Evolutionary conservation across 2,797 vertebrate genomes (phyloP).

Genomic region (Molossus alvarezi): DNA sequence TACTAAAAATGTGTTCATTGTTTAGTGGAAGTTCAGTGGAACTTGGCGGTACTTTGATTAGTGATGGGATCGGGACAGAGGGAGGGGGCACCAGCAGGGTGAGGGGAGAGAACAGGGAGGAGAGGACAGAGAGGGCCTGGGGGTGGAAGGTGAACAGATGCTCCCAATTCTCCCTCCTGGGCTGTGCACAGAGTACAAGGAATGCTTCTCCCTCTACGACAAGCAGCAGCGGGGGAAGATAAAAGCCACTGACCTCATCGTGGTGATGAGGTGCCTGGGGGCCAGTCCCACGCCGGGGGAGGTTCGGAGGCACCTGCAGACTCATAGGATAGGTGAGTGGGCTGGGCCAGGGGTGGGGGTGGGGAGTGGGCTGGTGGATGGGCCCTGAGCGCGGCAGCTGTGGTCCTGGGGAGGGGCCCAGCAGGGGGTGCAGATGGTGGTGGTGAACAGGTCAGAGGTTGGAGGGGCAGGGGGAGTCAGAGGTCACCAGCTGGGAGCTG

Average conservation of each 20-base stretch:
- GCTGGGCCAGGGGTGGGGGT: rapidly evolving
- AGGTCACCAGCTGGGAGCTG: not conserved
- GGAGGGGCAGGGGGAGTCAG: not conserved
- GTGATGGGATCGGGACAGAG: too few species aligned
- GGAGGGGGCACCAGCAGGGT: not conserved
- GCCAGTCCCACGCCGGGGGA: constrained; percentile 94
- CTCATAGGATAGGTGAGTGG: constrained; percentile 94
- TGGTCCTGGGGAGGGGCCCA: not conserved
- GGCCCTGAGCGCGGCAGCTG: not conserved
- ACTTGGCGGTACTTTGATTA: not conserved
- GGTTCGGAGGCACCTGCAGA: constrained; percentile 94
- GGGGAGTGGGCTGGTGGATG: rapidly evolving
- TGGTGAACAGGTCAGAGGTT: not conserved
- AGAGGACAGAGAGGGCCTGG: rapidly evolving
- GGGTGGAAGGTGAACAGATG: rapidly evolving
- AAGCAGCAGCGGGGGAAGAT: constrained; percentile 97
- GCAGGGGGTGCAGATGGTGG: not conserved
- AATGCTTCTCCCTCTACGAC: constrained; percentile 98
- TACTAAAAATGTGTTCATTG: not conserved
- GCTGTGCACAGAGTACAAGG: constrained; percentile 95
- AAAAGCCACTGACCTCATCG: constrained; percentile 93
- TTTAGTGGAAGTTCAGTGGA: not conserved
- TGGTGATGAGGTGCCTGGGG: constrained; percentile 96
- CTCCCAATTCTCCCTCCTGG: not conserved
- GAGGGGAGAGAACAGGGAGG: not conserved